Base-by-base conservation (phyloP, 2,888 invertebrate genomes). In the Chorisops tibialis region DNA sequence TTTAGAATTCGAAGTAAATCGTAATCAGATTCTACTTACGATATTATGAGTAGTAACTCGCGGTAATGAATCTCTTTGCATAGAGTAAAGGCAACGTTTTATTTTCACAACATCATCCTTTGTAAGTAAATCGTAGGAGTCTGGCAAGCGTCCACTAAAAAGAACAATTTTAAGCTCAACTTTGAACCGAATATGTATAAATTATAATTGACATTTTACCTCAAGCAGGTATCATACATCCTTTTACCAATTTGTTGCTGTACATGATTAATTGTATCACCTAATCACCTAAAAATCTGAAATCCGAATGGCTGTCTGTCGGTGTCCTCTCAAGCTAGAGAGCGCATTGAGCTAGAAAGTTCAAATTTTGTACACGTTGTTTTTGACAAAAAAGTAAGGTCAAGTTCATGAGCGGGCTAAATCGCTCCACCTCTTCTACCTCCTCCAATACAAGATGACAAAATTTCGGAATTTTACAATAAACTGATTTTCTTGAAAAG, bases 11-110 rank as follows among this genome's bases (percentile, higher is more conserved):
- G 7, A 19, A 12, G 18, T 21, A 54, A 52, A 16, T n/a, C 22
- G 24, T 39, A 16, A 18, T 14, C 12, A 9, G 22, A 24, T 22
- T 12, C n/a, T 4, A n/a, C n/a, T 80, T 68, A 91, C 85, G 59
- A 99, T 88, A 76, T 99, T 99, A 74, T 99, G 99, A 0, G 99
- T 99, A 51, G 98, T 99, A 62, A 99, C 88, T 0, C 99, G 99
- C 2, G 99, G 99, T 65, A 99, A 80, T 0, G 88, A 87, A 67
- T 89, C 89, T 59, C 96, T 81, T 78, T 96, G 92, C 65, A 93
- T 79, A 19, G 95, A 89, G 79, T 89, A 98, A 68, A 99, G 88
- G 80, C 98, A 99, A 12, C 98, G 85, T 80, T 99, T 99, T 39
- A 99, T 85, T 72, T 95, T 89, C 0, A 98, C 95, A 24, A 91